Evolutionary conservation across 2,888 invertebrate species (phyloP).

Genomic region (Hydropsyche betteni): DNA sequence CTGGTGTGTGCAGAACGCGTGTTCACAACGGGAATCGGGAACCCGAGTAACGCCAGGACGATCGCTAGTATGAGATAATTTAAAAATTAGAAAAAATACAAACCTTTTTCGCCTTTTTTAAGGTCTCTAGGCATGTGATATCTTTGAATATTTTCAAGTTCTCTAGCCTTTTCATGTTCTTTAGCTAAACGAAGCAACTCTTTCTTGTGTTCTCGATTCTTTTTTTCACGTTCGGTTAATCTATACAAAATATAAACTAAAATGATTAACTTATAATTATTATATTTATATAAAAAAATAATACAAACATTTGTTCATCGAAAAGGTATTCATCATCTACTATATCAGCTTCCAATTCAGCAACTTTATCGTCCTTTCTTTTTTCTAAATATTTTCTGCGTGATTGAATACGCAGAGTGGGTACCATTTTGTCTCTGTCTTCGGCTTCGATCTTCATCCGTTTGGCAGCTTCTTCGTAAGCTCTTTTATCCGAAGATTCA

Average conservation of each 20-base stretch:
- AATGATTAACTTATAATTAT: background rate
- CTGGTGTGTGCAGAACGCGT: too few species aligned
- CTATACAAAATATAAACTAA: conserved; percentile 60
- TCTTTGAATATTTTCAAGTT: conserved; percentile 90
- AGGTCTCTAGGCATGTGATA: conserved; percentile 94
- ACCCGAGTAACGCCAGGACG: too few species aligned
- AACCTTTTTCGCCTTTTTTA: conserved; percentile 75
- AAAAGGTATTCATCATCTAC: conserved; percentile 96
- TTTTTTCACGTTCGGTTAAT: conserved; percentile 85
- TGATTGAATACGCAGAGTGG: conserved; percentile 89
- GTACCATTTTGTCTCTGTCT: conserved; percentile 85
- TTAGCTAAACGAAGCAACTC: conserved; percentile 89
- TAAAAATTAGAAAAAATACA: conserved; percentile 38
- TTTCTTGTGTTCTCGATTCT: conserved; percentile 89
- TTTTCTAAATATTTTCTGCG: conserved; percentile 94
- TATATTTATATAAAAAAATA: background rate
- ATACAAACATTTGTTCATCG: conserved; percentile 74
- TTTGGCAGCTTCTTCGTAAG: conserved; percentile 89
- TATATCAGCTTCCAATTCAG: conserved; percentile 94
- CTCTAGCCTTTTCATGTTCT: conserved; percentile 94
- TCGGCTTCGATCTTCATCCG: conserved; percentile 87
- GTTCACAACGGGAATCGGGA: too few species aligned
- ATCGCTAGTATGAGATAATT: too few species aligned
- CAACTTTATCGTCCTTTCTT: conserved; percentile 94
- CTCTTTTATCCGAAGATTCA: conserved; percentile 72